Percentiles rank a stretch among this genome's conserved stretches.
Evolutionary conservation across 2,888 invertebrate species (phyloP).

Genomic region (Zeuzera pyrina): DNA sequence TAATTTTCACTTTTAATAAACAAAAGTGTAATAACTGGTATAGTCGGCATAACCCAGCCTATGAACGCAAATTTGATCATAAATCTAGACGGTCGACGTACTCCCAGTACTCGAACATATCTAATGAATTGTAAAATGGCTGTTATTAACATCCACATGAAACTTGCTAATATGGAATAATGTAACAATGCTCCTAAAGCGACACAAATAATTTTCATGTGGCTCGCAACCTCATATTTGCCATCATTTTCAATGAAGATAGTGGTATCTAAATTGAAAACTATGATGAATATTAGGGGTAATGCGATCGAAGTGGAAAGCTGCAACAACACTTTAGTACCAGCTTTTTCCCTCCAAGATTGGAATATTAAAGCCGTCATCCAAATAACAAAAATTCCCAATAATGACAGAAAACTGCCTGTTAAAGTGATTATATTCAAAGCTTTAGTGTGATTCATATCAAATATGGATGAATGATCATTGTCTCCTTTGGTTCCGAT

Average conservation of each 20-base stretch:
- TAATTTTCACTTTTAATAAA: conserved; percentile 59
- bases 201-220: conserved; percentile 57
- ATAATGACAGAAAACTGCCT: conserved; percentile 72
- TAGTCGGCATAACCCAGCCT: conserved; percentile 76
- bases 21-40: conserved; percentile 67
- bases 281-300: conserved; percentile 63
- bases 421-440: conserved; percentile 73
- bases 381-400: conserved; percentile 73
- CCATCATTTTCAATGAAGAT: conserved; percentile 34
- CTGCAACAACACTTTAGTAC: conserved; percentile 77
- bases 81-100: conserved; percentile 70
- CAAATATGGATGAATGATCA: conserved; percentile 16
- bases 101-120: conserved; percentile 78
- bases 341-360: conserved; percentile 75
- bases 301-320: conserved; percentile 75
- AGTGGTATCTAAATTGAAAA: conserved; percentile 43
- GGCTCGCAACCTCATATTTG: conserved; percentile 23
- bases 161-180: conserved; percentile 78
- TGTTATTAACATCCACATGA: conserved; percentile 82
- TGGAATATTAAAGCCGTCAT: conserved; percentile 72
- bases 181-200: conserved; percentile 76
- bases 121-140: conserved; percentile 78
- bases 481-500: conserved; percentile 16
- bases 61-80: conserved; percentile 74
- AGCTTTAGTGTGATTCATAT: conserved; percentile 42